phyloP scores from a whole-genome alignment of 2,888 invertebrate genomes.

The Noctua janthina region DNA sequence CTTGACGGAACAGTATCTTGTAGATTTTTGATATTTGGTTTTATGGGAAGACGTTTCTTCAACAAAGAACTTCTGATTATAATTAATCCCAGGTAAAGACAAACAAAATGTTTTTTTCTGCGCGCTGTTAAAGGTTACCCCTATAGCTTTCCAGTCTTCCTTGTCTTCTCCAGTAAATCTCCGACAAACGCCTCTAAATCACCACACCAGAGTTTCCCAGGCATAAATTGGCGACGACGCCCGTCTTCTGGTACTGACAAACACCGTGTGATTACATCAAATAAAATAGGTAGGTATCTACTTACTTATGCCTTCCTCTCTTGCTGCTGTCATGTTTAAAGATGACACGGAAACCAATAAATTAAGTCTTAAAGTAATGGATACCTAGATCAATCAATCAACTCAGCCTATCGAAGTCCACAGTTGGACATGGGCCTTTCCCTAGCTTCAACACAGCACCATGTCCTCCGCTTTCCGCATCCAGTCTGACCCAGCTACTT shows the following conservation, averaged over 20 bases:
- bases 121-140: no score
- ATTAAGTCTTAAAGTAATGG: not conserved
- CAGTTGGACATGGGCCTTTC: not conserved
- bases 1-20: not conserved
- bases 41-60: not conserved
- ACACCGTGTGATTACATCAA: not conserved
- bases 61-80: not conserved
- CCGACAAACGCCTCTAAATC: not conserved
- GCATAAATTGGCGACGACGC: not conserved
- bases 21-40: not conserved
- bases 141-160: not conserved
- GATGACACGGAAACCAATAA: not conserved
- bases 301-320: not conserved
- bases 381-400: not conserved
- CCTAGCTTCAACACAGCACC: fast-evolving
- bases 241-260: not conserved
- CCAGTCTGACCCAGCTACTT: not conserved
- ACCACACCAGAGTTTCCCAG: not conserved
- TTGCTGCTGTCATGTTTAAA: not conserved
- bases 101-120: no score
- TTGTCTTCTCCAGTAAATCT: not conserved
- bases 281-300: not conserved
- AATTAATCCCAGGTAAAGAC: not conserved
- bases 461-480: not conserved
- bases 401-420: not conserved